phyloP scores from a whole-genome alignment of 2,888 invertebrate genomes.

The Maniola hyperantus region DNA sequence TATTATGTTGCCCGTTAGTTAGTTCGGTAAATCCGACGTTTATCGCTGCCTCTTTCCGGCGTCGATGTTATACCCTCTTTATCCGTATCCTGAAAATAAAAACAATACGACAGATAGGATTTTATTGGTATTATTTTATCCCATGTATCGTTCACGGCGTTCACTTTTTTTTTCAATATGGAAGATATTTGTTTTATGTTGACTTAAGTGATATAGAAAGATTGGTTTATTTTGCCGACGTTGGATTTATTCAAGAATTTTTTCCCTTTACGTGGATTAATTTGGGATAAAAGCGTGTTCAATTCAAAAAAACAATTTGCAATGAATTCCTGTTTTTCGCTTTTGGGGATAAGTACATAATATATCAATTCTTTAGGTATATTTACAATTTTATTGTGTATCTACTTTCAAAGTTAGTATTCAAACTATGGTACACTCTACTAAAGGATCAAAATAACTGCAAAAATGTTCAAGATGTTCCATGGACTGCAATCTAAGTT shows the following conservation, averaged over 20 bases:
- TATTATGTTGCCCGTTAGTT: neutral
- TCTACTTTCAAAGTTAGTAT: too few species aligned
- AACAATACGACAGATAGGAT: constrained; percentile 26
- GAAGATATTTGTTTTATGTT: constrained; percentile 26
- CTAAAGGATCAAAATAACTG: neutral
- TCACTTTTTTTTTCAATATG: constrained; percentile 25
- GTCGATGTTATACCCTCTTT: constrained; percentile 23
- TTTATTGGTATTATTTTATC: constrained; percentile 25
- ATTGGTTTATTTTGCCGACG: constrained; percentile 26
- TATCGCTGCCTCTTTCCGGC: constrained; percentile 10
- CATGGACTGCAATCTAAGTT: constrained; percentile 19
- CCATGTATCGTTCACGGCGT: constrained; percentile 18
- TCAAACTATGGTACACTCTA: neutral
- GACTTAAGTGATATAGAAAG: constrained; percentile 27
- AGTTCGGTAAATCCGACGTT: constrained; percentile 7
- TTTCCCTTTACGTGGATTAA: constrained; percentile 6
- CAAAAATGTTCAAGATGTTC: neutral
- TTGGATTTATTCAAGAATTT: constrained; percentile 6
- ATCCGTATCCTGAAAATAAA: constrained; percentile 14
- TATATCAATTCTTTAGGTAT: neutral
- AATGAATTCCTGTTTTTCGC: neutral
- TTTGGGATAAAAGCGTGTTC: constrained; percentile 8
- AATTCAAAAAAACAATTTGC: constrained; percentile 3
- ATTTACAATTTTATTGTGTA: too few species aligned
- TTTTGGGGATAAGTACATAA: neutral